Evolutionary conservation across 2,113 vertebrate genomes (phyloP).

Genomic region (Antechinus flavipes): DNA sequence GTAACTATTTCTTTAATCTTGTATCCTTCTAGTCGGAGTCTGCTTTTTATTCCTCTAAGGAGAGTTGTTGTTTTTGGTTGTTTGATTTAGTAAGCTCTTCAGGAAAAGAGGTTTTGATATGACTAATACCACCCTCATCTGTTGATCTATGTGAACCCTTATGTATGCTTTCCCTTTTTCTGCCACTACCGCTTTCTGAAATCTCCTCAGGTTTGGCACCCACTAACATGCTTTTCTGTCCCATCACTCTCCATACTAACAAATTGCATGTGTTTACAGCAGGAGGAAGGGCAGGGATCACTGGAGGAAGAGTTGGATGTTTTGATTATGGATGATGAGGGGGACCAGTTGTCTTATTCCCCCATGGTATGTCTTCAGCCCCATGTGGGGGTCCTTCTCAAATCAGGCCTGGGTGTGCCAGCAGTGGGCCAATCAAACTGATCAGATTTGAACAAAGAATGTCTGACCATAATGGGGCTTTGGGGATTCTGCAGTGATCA

Average conservation of each 20-base stretch:
- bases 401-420: slow-evolving; percentile 42
- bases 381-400: slow-evolving; percentile 7
- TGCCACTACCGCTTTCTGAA: neutral
- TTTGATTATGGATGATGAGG: slow-evolving; percentile 81
- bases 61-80: neutral
- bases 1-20: slow-evolving; percentile 72
- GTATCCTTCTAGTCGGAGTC: neutral
- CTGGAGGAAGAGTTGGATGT: slow-evolving; percentile 81
- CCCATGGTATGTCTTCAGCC: slow-evolving; percentile 81
- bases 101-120: neutral
- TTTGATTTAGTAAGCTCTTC: slow-evolving; percentile 3
- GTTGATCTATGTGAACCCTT: neutral
- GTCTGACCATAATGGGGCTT: slow-evolving; percentile 51
- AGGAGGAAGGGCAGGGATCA: slow-evolving; percentile 84
- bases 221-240: neutral
- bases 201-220: slow-evolving; percentile 2
- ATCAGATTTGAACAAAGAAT: slow-evolving; percentile 51
- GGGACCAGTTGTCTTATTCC: slow-evolving; percentile 68
- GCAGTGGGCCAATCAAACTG: slow-evolving; percentile 55
- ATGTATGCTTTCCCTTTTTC: neutral
- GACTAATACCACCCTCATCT: slow-evolving; percentile 24
- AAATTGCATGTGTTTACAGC: slow-evolving; percentile 82
- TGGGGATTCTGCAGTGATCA: slow-evolving; percentile 65
- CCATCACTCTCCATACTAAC: slow-evolving; percentile 78
- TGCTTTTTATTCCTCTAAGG: neutral